Base-by-base conservation (phyloP, 1,140 invertebrate genomes). In the Harlomillsia oculata region DNA sequence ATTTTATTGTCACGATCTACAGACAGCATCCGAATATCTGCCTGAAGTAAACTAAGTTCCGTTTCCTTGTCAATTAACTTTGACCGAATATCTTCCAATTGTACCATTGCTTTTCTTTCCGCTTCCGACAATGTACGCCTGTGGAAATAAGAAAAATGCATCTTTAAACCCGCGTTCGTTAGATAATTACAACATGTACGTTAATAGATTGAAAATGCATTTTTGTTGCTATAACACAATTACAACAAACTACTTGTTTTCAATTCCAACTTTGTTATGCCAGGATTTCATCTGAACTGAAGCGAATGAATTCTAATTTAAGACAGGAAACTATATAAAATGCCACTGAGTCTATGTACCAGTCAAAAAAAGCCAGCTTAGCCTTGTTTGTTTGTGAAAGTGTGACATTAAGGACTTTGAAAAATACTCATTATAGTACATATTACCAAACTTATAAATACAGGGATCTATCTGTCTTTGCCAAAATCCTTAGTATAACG, bases 1-100 rank as follows among this genome's bases (percentile, higher is more conserved):
- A 61, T 45, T 49, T 64, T 64, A 18, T 64, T 60, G 29, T 64
- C 62, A 25, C 62, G 39, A 28, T 64, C 62, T 6, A 56, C 59
- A 3, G 62, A 18, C 29, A 64, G 32, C 55, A 61, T 59, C 39
- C 57, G 60, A 36, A 64, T 55, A 34, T 64, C 62, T 26, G 62
- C 56, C 32, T 64, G 62, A 11, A 64, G 56, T 48, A 64, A 46
- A 43, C 55, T 64, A 14, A 64, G 30, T 50, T 64, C 58, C 11
- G 62, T 64, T 53, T 64, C 62, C 45, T 61, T 60, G 13, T 37
- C 45, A 36, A 64, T 32, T 18, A 64, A 37, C 41, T 61, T 64
- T 23, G 58, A 58, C 6, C 62, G 50, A 20, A 60, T 26, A 26
- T 60, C 62, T 9, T 64, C 55, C 46, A 64, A 40, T 29, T 64